Base-by-base conservation (phyloP, 2,888 invertebrate genomes). In the Diadromus collaris region DNA sequence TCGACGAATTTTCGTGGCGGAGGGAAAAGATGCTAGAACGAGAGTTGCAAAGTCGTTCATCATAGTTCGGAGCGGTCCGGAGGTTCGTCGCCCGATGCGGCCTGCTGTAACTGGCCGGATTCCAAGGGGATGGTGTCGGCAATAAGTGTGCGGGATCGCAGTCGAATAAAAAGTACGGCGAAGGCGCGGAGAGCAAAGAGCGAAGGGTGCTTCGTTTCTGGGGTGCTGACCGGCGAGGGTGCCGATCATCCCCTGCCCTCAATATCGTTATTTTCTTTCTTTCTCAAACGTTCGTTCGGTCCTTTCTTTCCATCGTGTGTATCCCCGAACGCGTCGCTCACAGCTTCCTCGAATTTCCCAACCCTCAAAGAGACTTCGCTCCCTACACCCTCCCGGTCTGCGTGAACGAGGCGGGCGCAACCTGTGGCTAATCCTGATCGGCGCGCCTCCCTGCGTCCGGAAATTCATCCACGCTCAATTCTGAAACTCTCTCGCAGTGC, bases 371-470 rank as follows among this genome's bases (percentile, higher is more conserved):
- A 48, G 70, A 51, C 63, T 79, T 44, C 48, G n/a, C 44, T 58
- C 54, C 51, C 24, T 58, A 56, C 44, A 63, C 46, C 41, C 48
- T 56, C 44, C 51, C 24, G 60, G 76, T 63, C 81, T 84, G 85
- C 85, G 85, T 86, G 82, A 83, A 84, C 82, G 83, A 80, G 81
- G 65, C 81, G 82, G 82, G 84, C 89, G 88, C 89, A 90, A 90
- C 89, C 89, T 89, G 89, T 90, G 87, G 89, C 89, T 89, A 88
- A 89, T 88, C 86, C 88, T 88, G 89, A 89, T 87, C 86, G 88
- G 82, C 85, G 87, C 89, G 88, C 88, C 88, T 86, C 88, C 86
- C 87, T 85, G 85, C 86, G 86, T 86, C 87, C 88, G 87, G 88
- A 87, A 87, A 86, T 87, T 87, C 84, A 87, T 81, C 86, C 83